phyloP scores from a whole-genome alignment of 2,113 vertebrate genomes.

The Leucopsar rothschildi region DNA sequence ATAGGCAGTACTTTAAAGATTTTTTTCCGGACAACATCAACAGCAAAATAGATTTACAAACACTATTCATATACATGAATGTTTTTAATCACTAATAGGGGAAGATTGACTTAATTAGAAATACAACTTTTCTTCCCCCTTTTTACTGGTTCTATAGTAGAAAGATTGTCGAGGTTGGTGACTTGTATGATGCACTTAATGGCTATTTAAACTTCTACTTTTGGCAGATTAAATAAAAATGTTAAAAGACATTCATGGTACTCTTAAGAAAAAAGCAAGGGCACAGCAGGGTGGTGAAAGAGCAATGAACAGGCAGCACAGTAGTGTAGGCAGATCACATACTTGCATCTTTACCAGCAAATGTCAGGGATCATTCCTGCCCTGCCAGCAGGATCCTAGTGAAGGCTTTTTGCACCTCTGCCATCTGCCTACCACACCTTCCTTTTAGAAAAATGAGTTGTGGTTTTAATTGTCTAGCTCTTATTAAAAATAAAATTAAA shows the following conservation, averaged over 20 bases:
- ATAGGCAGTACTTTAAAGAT: not conserved
- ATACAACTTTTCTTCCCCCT: not conserved
- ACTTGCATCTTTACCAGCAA: not conserved
- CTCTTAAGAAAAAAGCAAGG: not conserved
- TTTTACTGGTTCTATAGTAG: not conserved
- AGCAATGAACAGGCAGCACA: not conserved
- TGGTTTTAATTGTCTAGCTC: not conserved
- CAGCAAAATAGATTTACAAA: not conserved
- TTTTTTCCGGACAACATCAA: not conserved
- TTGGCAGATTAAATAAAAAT: not conserved
- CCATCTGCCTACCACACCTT: not conserved
- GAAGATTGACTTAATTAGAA: not conserved
- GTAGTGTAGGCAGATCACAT: not conserved
- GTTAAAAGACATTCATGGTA: not conserved
- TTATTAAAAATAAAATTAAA: not conserved
- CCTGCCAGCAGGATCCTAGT: not conserved
- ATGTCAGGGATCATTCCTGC: not conserved
- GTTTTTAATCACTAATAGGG: not conserved
- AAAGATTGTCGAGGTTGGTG: not conserved
- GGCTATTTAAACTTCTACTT: not conserved
- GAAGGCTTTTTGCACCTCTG: not conserved
- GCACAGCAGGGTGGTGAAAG: not conserved
- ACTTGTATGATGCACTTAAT: not conserved
- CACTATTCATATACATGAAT: not conserved
- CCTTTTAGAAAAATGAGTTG: not conserved